Base-by-base conservation (phyloP, 1,140 invertebrate genomes). In the Hyposmocoma kahamanoa region DNA sequence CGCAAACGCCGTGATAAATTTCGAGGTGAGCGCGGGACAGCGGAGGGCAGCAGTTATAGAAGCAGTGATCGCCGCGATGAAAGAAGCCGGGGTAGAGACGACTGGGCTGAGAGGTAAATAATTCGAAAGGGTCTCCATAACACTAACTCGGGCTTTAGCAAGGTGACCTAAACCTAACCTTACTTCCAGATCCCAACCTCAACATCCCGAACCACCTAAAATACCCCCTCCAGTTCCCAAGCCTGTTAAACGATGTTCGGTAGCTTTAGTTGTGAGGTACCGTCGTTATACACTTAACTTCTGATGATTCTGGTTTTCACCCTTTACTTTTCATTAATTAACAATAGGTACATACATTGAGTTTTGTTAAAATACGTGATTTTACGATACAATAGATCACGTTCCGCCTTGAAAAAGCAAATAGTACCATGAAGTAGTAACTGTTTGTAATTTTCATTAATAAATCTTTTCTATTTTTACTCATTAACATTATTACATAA, bases 1-100 rank as follows among this genome's bases (percentile, higher is more conserved):
- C 90, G 94, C 20, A 96, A 96, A 72, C 85, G 95, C 32, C 88
- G 95, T 22, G 95, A 97, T 63, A 97, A 97, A 75, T 97, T 97
- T 68, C 90, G 95, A 42, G 95, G 95, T 6, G 95, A 97, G 88
- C 88, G 95, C 54, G 90, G 90, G 10, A 57, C 81, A 18, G 82
- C 83, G 13, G 85, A 86, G 62, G 92, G 92, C 2, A 94, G 94
- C 53, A 94, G 91, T 53, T 93, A 93, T 62, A 88, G 93, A 60
- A 90, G 92, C 53, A 90, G 92, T 18, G 89, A 94, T 34, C 86
- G 93, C 45, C 90, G 93, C 26, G 92, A 93, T 49, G 87, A 93
- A 36, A 74, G 91, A 64, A 77, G 63, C 57, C 64, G 84, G 10
- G 81, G 75, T 39, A 88, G 92, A 32, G 93, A 95, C 67, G 93